Percentiles rank a stretch among this genome's conserved stretches.
phyloP scores from a whole-genome alignment of 2,113 vertebrate species.

The Illadopsis cleaveri region DNA sequence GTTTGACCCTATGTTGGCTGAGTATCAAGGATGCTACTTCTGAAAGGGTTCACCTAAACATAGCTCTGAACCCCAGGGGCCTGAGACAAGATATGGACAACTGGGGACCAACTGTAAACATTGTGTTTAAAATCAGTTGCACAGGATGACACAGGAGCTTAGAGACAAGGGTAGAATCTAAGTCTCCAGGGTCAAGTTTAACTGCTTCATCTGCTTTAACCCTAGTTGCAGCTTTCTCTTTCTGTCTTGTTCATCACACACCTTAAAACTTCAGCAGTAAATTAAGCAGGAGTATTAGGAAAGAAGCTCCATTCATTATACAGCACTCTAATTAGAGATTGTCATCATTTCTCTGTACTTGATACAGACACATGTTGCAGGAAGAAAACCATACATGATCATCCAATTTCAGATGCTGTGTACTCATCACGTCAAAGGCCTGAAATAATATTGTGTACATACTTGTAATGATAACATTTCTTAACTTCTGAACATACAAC shows the following conservation, averaged over 20 bases:
- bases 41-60: not conserved
- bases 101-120: not conserved
- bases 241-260: not conserved
- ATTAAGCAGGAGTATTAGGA: not conserved
- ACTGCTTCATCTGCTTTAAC: not conserved
- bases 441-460: not conserved
- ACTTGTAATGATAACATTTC: not conserved
- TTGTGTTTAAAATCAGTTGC: not conserved
- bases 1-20: not conserved
- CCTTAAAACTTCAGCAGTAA: not conserved
- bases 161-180: not conserved
- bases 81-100: not conserved
- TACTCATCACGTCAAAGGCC: not conserved
- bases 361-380: not conserved
- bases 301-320: not conserved
- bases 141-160: not conserved
- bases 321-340: not conserved
- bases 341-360: not conserved
- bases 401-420: not conserved
- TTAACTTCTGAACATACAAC: not conserved
- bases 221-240: fast-evolving
- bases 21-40: not conserved
- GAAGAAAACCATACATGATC: not conserved
- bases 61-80: not conserved
- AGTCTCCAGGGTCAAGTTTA: not conserved